phyloP scores from a whole-genome alignment of 2,797 vertebrate genomes.

The Silurus aristotelis region DNA sequence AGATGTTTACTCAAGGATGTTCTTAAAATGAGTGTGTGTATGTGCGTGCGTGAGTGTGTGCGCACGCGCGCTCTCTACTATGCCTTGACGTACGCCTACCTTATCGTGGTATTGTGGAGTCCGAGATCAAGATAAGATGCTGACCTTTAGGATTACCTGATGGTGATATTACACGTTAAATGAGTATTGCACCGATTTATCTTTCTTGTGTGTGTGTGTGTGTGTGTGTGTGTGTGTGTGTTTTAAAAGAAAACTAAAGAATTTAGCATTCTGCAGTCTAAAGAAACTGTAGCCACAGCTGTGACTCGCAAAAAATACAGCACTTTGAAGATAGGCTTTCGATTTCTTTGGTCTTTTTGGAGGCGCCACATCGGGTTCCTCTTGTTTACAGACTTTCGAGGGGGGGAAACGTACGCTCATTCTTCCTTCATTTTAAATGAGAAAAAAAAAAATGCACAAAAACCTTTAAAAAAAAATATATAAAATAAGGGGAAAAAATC shows the following conservation, averaged over 20 bases:
- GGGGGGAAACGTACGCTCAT: conserved; percentile 89
- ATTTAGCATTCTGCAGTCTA: conserved; percentile 93
- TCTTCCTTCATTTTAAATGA: conserved; percentile 94
- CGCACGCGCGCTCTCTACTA: conserved; percentile 79
- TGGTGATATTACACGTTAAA: conserved; percentile 74
- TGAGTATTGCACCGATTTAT: conserved; percentile 92
- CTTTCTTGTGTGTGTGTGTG: conserved; percentile 60
- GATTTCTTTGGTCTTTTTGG: conserved; percentile 77
- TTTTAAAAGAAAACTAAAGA: conserved; percentile 96
- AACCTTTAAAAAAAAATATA: conserved; percentile 49
- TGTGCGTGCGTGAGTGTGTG: background rate
- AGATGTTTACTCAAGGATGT: conserved; percentile 98
- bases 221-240: conserved; percentile 54
- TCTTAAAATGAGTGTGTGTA: conserved; percentile 47
- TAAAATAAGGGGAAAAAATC: conserved; percentile 50
- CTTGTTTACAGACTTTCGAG: conserved; percentile 97
- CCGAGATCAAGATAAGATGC: conserved; percentile 85
- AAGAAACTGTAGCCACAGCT: conserved; percentile 97
- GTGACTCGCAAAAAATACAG: conserved; percentile 93
- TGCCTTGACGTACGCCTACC: conserved; percentile 95
- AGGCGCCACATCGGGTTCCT: conserved; percentile 83
- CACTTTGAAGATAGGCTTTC: conserved; percentile 99
- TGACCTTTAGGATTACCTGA: conserved; percentile 86
- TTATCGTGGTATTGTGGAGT: conserved; percentile 91
- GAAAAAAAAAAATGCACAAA: conserved; percentile 51